Evolutionary conservation across 2,113 vertebrate genomes (phyloP).

Genomic region (Promerops cafer): DNA sequence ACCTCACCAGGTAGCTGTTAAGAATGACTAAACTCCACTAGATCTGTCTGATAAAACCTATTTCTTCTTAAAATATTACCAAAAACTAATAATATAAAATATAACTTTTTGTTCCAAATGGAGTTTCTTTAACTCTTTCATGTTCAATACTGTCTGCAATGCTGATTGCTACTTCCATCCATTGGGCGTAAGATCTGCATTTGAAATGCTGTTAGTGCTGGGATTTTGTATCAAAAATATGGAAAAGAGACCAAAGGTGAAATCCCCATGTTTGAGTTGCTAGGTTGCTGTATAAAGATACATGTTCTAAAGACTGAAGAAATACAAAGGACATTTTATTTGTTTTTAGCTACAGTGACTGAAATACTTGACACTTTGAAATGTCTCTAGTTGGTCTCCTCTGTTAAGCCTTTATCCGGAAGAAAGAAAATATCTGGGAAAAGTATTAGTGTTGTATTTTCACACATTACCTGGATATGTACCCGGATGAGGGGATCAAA

Average conservation of each 20-base stretch:
- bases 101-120: neutral
- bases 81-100: neutral
- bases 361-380: neutral
- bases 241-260: neutral
- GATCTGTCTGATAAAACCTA: neutral
- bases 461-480: neutral
- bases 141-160: neutral
- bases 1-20: conserved; percentile 12
- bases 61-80: neutral
- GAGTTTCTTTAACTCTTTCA: neutral
- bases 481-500: neutral
- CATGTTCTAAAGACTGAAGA: neutral
- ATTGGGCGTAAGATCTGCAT: neutral
- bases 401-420: neutral
- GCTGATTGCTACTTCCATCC: neutral
- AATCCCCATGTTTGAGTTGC: neutral
- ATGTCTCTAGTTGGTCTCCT: neutral
- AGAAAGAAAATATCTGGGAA: neutral
- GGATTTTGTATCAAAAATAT: neutral
- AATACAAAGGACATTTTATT: neutral
- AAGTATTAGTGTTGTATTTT: neutral
- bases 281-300: neutral
- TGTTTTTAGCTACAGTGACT: neutral
- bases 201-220: neutral
- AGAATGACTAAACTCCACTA: neutral